These are phyloP conservation scores for Actenoides hombroni DNA, from an alignment of 2,113 vertebrate species.

Conservation along the genomic window DNA sequence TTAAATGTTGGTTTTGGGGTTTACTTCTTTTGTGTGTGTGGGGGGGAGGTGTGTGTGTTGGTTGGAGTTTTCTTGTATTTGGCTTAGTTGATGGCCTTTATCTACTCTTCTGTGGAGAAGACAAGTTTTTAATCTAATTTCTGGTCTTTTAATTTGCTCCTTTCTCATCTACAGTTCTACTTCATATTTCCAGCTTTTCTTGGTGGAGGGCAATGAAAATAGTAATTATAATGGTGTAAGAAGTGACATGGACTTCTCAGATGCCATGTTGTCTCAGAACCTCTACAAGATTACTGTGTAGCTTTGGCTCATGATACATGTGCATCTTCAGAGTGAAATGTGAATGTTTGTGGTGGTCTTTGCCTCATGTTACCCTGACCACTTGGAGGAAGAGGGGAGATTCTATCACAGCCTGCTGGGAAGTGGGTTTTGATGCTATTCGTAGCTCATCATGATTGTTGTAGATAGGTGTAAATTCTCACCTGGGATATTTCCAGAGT, in stretches of 20 bases:
- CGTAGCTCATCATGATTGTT: not conserved
- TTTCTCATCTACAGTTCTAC: not conserved
- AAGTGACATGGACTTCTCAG: not conserved
- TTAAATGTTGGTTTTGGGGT: not conserved
- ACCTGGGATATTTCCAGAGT: not conserved
- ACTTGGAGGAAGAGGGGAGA: not conserved
- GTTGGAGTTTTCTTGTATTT: rapidly evolving
- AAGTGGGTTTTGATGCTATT: not conserved
- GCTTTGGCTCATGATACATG: not conserved
- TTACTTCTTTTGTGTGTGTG: not conserved
- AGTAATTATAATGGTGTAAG: not conserved
- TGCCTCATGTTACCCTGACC: not conserved
- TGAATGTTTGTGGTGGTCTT: not conserved
- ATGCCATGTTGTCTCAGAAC: not conserved
- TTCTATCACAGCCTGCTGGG: not conserved
- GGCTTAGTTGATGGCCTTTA: not conserved
- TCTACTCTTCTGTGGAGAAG: not conserved
- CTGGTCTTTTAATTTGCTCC: not conserved
- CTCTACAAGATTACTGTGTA: not conserved
- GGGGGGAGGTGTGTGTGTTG: not conserved
- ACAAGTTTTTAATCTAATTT: not conserved
- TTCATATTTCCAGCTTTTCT: not conserved
- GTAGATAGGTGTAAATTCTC: not conserved
- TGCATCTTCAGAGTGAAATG: not conserved
- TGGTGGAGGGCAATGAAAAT: not conserved